phyloP scores from a whole-genome alignment of 2,797 vertebrate species.

The Gymnocypris eckloni region DNA sequence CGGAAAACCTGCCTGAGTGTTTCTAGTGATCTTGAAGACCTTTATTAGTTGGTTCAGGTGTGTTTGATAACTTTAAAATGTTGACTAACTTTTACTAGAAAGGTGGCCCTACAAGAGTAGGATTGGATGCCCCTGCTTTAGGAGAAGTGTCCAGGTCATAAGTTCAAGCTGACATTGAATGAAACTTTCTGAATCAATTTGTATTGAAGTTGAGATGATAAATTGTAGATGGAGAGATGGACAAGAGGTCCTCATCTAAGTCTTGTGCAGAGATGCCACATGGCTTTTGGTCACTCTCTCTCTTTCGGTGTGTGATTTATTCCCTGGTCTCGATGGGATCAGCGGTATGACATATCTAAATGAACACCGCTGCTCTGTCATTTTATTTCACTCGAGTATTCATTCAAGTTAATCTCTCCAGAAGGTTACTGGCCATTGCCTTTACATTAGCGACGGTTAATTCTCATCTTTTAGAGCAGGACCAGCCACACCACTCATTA shows the following conservation, averaged over 20 bases:
- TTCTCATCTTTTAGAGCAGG: constrained; percentile 76
- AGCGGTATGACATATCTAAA: constrained; percentile 80
- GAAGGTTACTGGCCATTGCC: constrained; percentile 86
- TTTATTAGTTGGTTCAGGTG: neutral
- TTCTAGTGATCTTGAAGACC: neutral
- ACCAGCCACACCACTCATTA: constrained; percentile 58
- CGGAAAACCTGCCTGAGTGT: neutral
- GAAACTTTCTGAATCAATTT: neutral
- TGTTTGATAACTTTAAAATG: neutral
- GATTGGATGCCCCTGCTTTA: neutral
- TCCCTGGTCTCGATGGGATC: constrained; percentile 77
- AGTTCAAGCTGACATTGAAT: neutral
- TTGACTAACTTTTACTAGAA: neutral
- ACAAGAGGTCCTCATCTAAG: neutral
- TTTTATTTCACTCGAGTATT: constrained; percentile 85
- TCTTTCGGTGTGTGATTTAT: constrained; percentile 72
- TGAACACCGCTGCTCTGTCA: constrained; percentile 70
- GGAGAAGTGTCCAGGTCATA: neutral
- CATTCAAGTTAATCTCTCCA: constrained; percentile 83
- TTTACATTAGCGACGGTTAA: constrained; percentile 82
- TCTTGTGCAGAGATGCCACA: constrained; percentile 53
- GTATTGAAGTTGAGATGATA: neutral
- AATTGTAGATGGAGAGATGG: neutral
- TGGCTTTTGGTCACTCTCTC: constrained; percentile 49
- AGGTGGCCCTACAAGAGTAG: neutral